These are phyloP conservation scores for Tychaedon coryphoeus DNA, from an alignment of 2,113 vertebrate genomes.

Conservation along the genomic window DNA sequence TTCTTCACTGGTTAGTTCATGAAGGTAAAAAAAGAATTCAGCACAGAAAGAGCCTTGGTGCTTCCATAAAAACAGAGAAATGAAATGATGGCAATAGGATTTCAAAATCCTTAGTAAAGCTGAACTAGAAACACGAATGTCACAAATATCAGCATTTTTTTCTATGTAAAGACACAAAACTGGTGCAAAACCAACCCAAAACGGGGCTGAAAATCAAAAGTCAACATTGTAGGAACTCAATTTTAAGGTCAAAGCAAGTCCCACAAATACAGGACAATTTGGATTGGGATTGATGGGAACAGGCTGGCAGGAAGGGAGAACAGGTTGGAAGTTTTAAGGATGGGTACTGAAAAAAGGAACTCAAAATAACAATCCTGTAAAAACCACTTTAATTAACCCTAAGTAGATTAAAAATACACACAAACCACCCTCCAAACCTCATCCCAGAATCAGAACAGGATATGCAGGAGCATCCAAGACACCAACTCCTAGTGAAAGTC, in stretches of 20 bases:
- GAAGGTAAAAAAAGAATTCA: neutral
- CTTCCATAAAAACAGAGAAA: neutral
- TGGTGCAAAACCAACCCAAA: neutral
- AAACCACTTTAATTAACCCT: neutral
- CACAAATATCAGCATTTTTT: neutral
- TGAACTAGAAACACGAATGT: rapidly evolving
- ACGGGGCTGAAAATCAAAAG: neutral
- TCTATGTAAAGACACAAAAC: neutral
- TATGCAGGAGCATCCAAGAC: neutral
- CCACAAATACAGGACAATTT: neutral
- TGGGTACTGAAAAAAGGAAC: neutral
- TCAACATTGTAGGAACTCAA: rapidly evolving
- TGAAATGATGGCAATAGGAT: rapidly evolving
- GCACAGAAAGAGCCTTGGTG: neutral
- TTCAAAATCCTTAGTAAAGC: neutral
- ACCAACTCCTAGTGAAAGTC: too few species aligned
- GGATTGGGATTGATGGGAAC: neutral
- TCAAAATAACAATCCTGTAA: neutral
- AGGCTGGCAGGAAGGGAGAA: neutral
- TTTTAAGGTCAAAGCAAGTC: neutral
- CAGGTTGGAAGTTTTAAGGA: neutral
- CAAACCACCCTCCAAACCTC: neutral
- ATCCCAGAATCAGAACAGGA: neutral
- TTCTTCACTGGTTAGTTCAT: neutral
- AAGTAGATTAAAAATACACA: neutral